phyloP scores from a whole-genome alignment of 2,888 invertebrate genomes.

The Acleris emargana region DNA sequence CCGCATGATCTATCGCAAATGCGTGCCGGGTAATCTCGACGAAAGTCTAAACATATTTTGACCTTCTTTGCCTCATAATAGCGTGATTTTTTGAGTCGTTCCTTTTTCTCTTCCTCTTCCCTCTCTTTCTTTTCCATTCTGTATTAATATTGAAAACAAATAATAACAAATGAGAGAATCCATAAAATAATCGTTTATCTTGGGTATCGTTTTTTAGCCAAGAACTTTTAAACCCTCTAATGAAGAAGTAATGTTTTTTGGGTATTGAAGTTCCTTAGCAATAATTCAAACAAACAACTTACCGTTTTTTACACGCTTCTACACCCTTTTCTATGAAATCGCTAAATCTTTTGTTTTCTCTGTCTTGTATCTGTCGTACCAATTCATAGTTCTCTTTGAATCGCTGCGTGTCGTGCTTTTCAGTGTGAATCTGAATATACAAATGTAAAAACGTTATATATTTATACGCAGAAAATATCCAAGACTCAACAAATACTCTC shows the following conservation, averaged over 20 bases:
- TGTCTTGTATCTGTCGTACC: conserved; percentile 47
- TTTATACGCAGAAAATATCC: too few relatives aligned
- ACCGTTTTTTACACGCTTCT: conserved; percentile 19
- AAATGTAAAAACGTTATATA: too few relatives aligned
- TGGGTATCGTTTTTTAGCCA: too few relatives aligned
- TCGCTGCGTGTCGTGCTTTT: conserved; percentile 41
- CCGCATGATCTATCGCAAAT: conserved; percentile 42
- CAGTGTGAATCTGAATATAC: conserved; percentile 47
- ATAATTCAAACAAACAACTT: not conserved
- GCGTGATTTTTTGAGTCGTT: not conserved
- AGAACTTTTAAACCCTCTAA: too few relatives aligned
- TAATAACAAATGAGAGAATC: too few relatives aligned
- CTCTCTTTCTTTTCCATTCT: conserved; percentile 21
- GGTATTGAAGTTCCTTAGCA: too few relatives aligned
- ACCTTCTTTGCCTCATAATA: conserved; percentile 36
- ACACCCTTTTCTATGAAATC: conserved; percentile 53
- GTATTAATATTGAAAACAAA: not conserved
- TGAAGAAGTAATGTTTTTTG: too few relatives aligned
- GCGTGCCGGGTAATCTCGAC: conserved; percentile 20
- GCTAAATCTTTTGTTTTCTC: conserved; percentile 49
- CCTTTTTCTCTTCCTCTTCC: conserved; percentile 5
- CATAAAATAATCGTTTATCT: too few relatives aligned
- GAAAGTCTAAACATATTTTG: conserved; percentile 43
- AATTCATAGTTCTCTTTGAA: conserved; percentile 43
- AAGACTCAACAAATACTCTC: too few relatives aligned